Evolutionary conservation across 2,113 vertebrate genomes (phyloP).

Genomic region (Eublepharis macularius): DNA sequence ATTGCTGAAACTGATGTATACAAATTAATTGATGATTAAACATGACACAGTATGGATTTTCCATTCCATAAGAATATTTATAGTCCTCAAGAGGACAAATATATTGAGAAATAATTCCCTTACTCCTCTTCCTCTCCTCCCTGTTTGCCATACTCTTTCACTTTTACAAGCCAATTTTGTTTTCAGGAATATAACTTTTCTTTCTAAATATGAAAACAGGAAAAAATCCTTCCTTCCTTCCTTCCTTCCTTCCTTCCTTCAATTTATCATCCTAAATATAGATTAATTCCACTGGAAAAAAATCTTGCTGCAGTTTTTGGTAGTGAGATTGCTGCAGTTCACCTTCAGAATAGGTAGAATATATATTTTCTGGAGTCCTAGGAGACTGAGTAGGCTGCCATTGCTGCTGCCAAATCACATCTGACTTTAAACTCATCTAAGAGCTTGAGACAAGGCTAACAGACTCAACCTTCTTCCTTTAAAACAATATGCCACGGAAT

Average conservation of each 20-base stretch:
- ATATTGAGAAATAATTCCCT: slow-evolving; percentile 42
- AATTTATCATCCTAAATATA: slow-evolving; percentile 58
- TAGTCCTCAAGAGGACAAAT: slow-evolving; percentile 55
- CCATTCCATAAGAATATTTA: slow-evolving; percentile 46
- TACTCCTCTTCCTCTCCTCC: background rate
- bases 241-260: slow-evolving; percentile 19
- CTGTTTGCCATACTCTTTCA: background rate
- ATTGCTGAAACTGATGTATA: slow-evolving; percentile 42
- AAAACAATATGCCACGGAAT: background rate
- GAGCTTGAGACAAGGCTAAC: background rate
- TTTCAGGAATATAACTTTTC: slow-evolving; percentile 19
- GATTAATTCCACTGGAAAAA: slow-evolving; percentile 59
- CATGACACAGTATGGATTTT: slow-evolving; percentile 45
- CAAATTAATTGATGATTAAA: slow-evolving; percentile 62
- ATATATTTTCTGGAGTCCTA: slow-evolving; percentile 58
- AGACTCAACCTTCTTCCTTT: background rate
- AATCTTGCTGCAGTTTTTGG: slow-evolving; percentile 40
- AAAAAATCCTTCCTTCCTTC: slow-evolving; percentile 18
- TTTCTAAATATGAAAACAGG: slow-evolving; percentile 25
- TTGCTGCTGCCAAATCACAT: slow-evolving; percentile 52
- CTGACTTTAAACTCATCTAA: slow-evolving; percentile 30
- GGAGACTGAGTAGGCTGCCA: slow-evolving; percentile 34
- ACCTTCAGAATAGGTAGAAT: slow-evolving; percentile 50
- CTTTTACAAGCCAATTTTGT: slow-evolving; percentile 15
- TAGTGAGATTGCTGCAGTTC: slow-evolving; percentile 44